Evolutionary conservation across 2,888 invertebrate species (phyloP), one percentile per base, ranked within the genome.

Genomic region (Eupeodes latifasciatus): DNA sequence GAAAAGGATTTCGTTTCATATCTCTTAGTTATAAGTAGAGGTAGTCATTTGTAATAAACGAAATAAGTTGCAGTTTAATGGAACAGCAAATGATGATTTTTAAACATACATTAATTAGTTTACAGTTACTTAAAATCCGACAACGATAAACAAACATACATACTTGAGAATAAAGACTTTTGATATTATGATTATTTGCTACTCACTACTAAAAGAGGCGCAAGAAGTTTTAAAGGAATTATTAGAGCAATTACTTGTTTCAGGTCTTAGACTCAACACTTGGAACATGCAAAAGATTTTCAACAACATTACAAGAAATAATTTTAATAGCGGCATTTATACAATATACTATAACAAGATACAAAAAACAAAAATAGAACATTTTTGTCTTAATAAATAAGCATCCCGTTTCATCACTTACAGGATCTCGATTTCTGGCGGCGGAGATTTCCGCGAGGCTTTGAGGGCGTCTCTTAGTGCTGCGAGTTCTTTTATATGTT

Each of bases 401-500:
- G 0, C 6, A 19, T 49, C 47, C 66, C 19, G 9, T 27, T 27
- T 27, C 10, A 27, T 44, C n/a, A 86, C 87, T 87, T 84, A 87
- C 87, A 87, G 36, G n/a, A 87, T 84, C 55, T 87, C 80, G 55
- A 87, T 84, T 27, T 51, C 61, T n/a, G 76, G 80, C 9, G 80
- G 87, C 14, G 87, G 87, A 55, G 87, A 74, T 77, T 87, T 87
- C 47, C 80, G 71, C 12, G 80, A 74, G 6, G 80, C 72, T 5
- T 84, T 87, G 0, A 87, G 77, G 5, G 66, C 61, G 5, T 87
- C 80, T 19, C 61, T 76, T 3, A 87, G 16, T 4, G 66, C 80
- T 40, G 76, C 10, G 14, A 87, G 67, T 27, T 83, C 55, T 36
- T 80, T 80, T 4, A 83, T 80, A 55, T 76, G 71, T 10, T 72